Evolutionary conservation across 2,888 invertebrate genomes (phyloP), one percentile per base, ranked within the genome.

Genomic region (Strigamia crassipes): DNA sequence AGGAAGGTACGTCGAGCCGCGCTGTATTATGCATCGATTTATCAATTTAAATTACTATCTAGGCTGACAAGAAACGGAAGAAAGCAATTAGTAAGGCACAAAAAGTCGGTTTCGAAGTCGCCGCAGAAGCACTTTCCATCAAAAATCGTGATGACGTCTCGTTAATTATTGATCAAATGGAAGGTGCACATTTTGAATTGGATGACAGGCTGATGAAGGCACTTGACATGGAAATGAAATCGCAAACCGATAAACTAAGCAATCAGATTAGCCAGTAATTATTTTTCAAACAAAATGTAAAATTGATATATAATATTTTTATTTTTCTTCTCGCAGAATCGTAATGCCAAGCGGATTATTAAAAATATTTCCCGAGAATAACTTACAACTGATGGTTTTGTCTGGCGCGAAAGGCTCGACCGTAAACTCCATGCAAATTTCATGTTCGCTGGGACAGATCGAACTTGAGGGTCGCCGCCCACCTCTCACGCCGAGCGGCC

Each of bases 371-470:
- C 99, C 99, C 0, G 89, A 92, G 21, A 99, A 99, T 88, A 97
- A 97, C 89, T 91, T 99, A n/a, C 98, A 99, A 87, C 88, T 99
- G 85, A 99, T 99, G 98, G 97, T 99, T 0, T 93, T 96, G 86
- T 97, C 99, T 21, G 99, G 99, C 83, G 99, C 99, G 0, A 99
- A 99, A 88, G 99, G 98, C n/a, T 96, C 97, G 0, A 93, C 94
- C 82, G 99, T 91, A 85, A 88, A 99, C 87, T 95, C 96, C 85
- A 96, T 97, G 95, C 97, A 99, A 89, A 99, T 99, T 86, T 99
- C 99, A 0, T 97, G 97, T 88, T 90, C 97, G 46, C 90, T 99
- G 13, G 99, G 99, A 0, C 99, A 99, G 89, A 99, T 99, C 86
- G 99, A 99, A 87, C 91, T 99, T 88, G 99, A 99, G 90, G 99